Evolutionary conservation across 2,797 vertebrate species (phyloP).

Genomic region (Scomberomorus guttatus): DNA sequence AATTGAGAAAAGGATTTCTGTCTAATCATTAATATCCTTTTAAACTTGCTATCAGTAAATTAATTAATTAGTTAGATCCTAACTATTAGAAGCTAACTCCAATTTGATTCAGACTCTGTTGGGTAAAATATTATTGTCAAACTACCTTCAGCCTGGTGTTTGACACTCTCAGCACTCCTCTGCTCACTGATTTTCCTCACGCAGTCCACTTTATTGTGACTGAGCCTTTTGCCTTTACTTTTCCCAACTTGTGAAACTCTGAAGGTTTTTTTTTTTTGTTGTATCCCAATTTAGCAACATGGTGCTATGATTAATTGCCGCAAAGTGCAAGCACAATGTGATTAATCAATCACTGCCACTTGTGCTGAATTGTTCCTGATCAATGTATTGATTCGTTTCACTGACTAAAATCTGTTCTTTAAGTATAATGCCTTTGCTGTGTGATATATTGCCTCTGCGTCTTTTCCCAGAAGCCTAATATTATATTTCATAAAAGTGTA

Average conservation of each 20-base stretch:
- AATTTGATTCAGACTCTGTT: neutral
- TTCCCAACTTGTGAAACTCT: neutral
- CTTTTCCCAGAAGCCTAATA: neutral
- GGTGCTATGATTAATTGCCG: neutral
- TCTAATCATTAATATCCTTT: neutral
- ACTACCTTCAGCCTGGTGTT: too few relatives aligned
- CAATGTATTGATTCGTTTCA: constrained; percentile 2
- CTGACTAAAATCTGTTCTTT: neutral
- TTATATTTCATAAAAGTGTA: too few relatives aligned
- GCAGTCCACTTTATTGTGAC: too few relatives aligned
- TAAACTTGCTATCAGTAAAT: neutral
- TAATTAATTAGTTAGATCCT: neutral
- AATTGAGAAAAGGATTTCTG: neutral
- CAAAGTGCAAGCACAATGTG: neutral
- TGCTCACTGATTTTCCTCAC: too few relatives aligned
- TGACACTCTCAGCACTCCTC: neutral
- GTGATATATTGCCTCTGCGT: neutral
- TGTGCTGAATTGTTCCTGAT: constrained; percentile 15
- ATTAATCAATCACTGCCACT: constrained; percentile 7
- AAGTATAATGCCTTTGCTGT: neutral
- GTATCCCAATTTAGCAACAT: neutral
- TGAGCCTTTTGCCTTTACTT: neutral
- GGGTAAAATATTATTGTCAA: too few relatives aligned
- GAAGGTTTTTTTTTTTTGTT: too few relatives aligned
- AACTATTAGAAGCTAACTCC: neutral